Percentiles rank a stretch among this genome's conserved stretches.
Conservation (phyloP, 2,888 invertebrate species). For the Ecdyonurus torrentis region DNA sequence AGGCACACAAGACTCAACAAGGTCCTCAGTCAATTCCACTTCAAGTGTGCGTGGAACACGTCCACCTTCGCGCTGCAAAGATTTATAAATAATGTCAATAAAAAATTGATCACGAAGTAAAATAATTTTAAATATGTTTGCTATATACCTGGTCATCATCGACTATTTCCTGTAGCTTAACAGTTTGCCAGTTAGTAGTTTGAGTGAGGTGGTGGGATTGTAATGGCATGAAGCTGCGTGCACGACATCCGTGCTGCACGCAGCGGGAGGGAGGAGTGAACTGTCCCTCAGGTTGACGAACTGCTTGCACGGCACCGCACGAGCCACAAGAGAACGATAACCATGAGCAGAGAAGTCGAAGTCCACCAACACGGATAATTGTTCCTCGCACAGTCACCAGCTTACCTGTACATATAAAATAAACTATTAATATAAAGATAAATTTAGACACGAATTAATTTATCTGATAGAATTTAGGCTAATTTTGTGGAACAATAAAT, state of each 20-base stretch:
- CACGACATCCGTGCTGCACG: conserved; percentile 34
- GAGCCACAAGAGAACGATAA: conserved; percentile 60
- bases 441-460: too few species aligned
- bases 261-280: conserved; percentile 41
- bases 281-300: conserved; percentile 44
- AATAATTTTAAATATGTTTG: background rate
- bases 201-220: conserved; percentile 50
- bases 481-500: too few species aligned
- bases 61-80: conserved; percentile 42
- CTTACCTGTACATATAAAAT: too few species aligned
- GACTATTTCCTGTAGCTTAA: conserved; percentile 65
- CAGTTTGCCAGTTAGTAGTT: conserved; percentile 60
- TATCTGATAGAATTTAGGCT: too few species aligned
- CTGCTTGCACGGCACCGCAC: conserved; percentile 47
- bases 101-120: conserved; percentile 15
- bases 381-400: conserved; percentile 69
- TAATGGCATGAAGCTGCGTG: conserved; percentile 41
- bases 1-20: conserved; percentile 68
- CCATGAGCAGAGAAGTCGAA: conserved; percentile 53
- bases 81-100: background rate
- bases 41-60: conserved; percentile 65
- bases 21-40: conserved; percentile 66
- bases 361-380: conserved; percentile 61
- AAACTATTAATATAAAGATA: too few species aligned
- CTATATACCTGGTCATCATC: conserved; percentile 42